Evolutionary conservation across 2,888 invertebrate species (phyloP), one percentile per base, ranked within the genome.

Genomic region (Leptopterna dolabrata): DNA sequence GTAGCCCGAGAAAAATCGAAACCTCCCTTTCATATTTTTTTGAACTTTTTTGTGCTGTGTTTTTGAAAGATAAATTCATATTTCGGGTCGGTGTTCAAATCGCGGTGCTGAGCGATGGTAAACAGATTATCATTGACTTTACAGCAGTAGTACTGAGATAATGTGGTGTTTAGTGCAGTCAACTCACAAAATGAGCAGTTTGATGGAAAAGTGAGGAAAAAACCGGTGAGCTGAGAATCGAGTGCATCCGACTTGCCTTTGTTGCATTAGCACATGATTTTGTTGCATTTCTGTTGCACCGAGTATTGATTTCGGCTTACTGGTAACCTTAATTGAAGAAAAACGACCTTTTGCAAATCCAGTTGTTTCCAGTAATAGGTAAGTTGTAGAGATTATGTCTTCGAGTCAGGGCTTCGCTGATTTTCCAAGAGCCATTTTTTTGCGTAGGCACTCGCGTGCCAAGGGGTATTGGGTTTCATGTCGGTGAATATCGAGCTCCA

Each of bases 11-110:
- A 73, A 73, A 73, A 73, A 73, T 73, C 73, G 73, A 73, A 73
- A 73, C 73, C 73, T 73, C 73, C 73, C 73, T 7, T 73, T 73
- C 73, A 73, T 36, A n/a, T n/a, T n/a, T 73, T 73, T 73, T 73
- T 73, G 36, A 73, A 73, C 73, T 73, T 73, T 73, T 71, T 73
- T 73, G 73, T 30, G 24, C 36, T 24, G 24, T 63, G 51, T 63
- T 63, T 63, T 63, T 63, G 63, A 63, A 63, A 24, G 63, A n/a
- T 24, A 27, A 24, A 24, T 27, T 27, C 24, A 63, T 13, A 43
- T 11, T 43, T 47, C 47, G 47, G 47, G 47, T 36, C 47, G 47
- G 7, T 4, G 47, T 9, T 4, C 47, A 13, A 47, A 13, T 14
- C 47, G 47, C 13, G 47, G 36, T 51, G 14, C 6, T 4, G n/a